Evolutionary conservation across 2,113 vertebrate genomes (phyloP), one percentile per base, ranked within the genome.

Genomic region (Alces alces): DNA sequence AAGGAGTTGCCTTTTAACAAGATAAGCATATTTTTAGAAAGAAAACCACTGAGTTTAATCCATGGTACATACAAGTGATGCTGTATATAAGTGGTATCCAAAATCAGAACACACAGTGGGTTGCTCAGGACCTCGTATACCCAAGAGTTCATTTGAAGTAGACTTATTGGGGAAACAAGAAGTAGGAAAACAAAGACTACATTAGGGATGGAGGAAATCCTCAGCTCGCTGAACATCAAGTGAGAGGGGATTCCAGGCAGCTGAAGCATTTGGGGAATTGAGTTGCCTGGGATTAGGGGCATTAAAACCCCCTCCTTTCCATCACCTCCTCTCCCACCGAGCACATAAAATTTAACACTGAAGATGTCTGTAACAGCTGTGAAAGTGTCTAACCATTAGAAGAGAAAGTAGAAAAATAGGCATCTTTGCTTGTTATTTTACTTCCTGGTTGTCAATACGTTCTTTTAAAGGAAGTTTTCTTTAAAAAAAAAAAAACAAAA

Each of bases 221-320:
- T 90, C 27, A 80, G 15, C 28, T 88, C 25, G 30, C 88, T 36
- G 4, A 23, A 15, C 36, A 54, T 70, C 17, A 66, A 61, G 11
- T 47, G 60, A 70, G 60, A 91, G 36, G 89, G 60, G 79, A 92
- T 61, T 45, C 52, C 36, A 88, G 57, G 80, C 52, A 96, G 92
- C 92, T 66, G 80, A 96, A 96, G 73, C n/a, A 92, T 95, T 60
- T 90, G 92, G 54, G 55, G 79, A 97, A 97, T 97, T 96, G 57
- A 84, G 21, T 86, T 80, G 93, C 86, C 52, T 54, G 27, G 61
- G 58, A 43, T 97, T 84, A 92, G 43, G 25, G 45, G 60, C 30
- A 90, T 95, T 96, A 95, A 95, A 78, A 19, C 2, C 39, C 15
- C 17, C 25, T 78, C 27, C 39, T 28, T 39, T 84, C 39, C 82